Percentiles rank a stretch among this genome's conserved stretches.
Conservation (phyloP, 2,888 invertebrate species). For the Uropetala carovei region DNA sequence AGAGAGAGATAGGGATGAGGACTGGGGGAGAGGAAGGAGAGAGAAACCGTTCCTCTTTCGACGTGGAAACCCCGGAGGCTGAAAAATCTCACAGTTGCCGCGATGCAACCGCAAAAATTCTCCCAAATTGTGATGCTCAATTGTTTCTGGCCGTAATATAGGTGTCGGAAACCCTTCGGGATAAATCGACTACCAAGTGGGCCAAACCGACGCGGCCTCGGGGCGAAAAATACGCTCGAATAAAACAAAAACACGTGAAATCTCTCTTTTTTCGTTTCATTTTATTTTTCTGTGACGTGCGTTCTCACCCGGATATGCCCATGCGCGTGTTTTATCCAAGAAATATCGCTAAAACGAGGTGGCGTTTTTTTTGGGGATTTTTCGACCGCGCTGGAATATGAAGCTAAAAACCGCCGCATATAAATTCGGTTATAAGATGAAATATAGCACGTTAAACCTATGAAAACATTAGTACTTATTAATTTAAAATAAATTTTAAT, state of each 20-base stretch:
- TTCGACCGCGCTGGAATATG: not conserved
- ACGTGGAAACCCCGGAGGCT: not conserved
- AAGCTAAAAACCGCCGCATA: too few species aligned
- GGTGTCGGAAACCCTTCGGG: slow-evolving; percentile 16
- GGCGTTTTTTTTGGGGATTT: not conserved
- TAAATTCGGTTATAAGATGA: too few species aligned
- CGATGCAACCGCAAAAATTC: slow-evolving; percentile 54
- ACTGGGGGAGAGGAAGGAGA: not conserved
- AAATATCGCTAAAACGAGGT: not conserved
- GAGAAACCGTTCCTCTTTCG: slow-evolving; percentile 11
- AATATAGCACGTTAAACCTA: too few species aligned
- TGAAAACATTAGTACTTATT: too few species aligned
- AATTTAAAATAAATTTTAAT: too few species aligned
- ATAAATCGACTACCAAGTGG: slow-evolving; percentile 24
- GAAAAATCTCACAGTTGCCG: not conserved
- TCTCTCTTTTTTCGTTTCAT: not conserved
- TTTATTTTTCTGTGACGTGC: slow-evolving; percentile 9
- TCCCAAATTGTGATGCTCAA: slow-evolving; percentile 45
- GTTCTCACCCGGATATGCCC: slow-evolving; percentile 21
- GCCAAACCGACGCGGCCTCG: not conserved
- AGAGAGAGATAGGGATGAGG: not conserved
- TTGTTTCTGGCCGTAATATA: slow-evolving; percentile 20
- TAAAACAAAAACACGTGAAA: not conserved
- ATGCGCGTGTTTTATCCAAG: slow-evolving; percentile 24
- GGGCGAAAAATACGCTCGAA: not conserved